phyloP scores from a whole-genome alignment of 2,113 vertebrate species.

The Callipepla californica region DNA sequence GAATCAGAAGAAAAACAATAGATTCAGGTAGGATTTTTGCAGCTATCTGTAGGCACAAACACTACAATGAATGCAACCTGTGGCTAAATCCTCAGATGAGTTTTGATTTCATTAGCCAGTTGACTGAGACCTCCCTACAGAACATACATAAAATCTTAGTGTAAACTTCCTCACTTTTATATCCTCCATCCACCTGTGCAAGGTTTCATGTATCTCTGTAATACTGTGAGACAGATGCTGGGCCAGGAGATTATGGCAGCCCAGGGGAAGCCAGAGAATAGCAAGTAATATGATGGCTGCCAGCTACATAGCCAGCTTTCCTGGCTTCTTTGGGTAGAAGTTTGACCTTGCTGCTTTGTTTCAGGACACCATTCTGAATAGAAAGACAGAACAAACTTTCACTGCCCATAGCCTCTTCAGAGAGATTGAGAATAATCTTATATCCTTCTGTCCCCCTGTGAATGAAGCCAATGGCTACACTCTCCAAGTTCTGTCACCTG shows the following conservation, averaged over 20 bases:
- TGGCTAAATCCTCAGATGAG: not conserved
- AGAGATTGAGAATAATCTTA: not conserved
- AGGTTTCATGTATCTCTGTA: not conserved
- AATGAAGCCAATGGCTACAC: not conserved
- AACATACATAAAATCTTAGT: accelerated
- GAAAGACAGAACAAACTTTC: not conserved
- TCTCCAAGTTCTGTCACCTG: conserved; percentile 3
- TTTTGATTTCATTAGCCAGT: not conserved
- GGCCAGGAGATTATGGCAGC: not conserved
- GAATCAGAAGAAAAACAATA: not conserved
- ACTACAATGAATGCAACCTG: not conserved
- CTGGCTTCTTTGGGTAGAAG: not conserved
- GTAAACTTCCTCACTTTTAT: not conserved
- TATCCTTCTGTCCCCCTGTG: not conserved
- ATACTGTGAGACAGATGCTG: not conserved
- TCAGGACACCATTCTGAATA: not conserved
- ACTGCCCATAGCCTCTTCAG: not conserved
- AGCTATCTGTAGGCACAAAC: not conserved
- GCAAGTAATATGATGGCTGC: not conserved
- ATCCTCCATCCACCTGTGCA: not conserved
- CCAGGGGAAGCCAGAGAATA: not conserved
- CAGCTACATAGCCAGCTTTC: not conserved
- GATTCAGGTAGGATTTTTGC: not conserved
- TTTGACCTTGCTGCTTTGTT: conserved; percentile 36
- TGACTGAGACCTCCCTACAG: not conserved